These are phyloP conservation scores for Thymelicus lineola DNA, from an alignment of 2,888 invertebrate genomes.

Conservation along the genomic window DNA sequence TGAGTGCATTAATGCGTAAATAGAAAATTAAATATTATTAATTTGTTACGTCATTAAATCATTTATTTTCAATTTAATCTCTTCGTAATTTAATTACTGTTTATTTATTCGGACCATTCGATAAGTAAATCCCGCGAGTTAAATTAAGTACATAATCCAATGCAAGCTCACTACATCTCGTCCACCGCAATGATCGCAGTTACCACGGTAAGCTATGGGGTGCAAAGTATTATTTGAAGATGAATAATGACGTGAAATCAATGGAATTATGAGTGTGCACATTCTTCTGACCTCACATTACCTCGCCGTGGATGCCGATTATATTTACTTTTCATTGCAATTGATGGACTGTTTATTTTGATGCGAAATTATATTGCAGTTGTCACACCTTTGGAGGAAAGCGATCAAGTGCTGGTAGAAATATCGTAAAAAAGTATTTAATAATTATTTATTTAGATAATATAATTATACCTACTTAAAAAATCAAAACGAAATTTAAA, in stretches of 20 bases:
- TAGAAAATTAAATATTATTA: too few species aligned
- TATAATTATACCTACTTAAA: too few species aligned
- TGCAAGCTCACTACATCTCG: constrained; percentile 42
- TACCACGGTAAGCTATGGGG: constrained; percentile 74
- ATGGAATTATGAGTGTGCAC: constrained; percentile 79
- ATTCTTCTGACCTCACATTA: constrained; percentile 67
- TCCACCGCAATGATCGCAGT: constrained; percentile 51
- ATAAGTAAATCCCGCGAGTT: neutral
- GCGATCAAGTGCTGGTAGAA: neutral
- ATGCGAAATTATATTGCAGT: constrained; percentile 25
- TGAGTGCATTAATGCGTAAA: too few species aligned
- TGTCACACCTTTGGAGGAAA: neutral
- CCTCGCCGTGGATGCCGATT: constrained; percentile 45
- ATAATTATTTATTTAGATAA: too few species aligned
- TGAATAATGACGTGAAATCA: constrained; percentile 78
- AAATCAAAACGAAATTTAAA: too few species aligned
- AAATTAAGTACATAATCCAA: constrained; percentile 13
- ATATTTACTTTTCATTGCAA: constrained; percentile 46
- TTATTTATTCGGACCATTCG: too few species aligned
- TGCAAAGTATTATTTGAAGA: constrained; percentile 82
- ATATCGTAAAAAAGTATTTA: too few species aligned
- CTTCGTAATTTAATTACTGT: too few species aligned
- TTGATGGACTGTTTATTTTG: constrained; percentile 53
- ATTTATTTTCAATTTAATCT: too few species aligned
- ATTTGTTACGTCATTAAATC: too few species aligned